phyloP scores from a whole-genome alignment of 2,113 vertebrate species.

The Myocastor coypus region DNA sequence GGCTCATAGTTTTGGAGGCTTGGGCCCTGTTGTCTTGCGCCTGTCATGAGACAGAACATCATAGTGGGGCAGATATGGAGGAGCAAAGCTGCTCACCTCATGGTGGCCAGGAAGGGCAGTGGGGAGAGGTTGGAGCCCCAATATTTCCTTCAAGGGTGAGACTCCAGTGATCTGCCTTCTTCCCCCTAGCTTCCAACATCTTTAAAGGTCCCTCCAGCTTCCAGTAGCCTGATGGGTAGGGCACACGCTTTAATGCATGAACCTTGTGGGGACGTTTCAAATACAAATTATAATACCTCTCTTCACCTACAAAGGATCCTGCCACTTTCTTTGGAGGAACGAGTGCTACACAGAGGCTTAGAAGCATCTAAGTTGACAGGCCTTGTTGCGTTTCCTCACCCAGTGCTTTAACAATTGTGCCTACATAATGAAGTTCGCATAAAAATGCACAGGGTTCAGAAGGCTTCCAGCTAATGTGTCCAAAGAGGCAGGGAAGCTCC shows the following conservation, averaged over 20 bases:
- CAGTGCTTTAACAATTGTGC: neutral
- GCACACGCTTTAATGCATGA: neutral
- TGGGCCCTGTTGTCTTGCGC: neutral
- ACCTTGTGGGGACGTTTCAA: neutral
- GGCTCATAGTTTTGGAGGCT: neutral
- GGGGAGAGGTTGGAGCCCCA: neutral
- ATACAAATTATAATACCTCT: neutral
- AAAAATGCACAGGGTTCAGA: neutral
- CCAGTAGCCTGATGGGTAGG: neutral
- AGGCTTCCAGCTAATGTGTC: neutral
- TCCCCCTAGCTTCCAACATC: neutral
- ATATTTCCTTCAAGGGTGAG: neutral
- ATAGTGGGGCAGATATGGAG: neutral
- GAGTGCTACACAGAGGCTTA: neutral
- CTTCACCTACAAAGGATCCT: neutral
- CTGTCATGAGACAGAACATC: neutral
- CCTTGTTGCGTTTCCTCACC: neutral
- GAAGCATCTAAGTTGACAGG: neutral
- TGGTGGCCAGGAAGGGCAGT: neutral
- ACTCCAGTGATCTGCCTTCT: neutral
- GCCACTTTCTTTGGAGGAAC: neutral
- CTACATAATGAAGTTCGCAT: neutral
- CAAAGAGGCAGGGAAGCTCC: neutral
- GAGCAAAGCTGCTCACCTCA: neutral
- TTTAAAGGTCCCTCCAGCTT: neutral